These are phyloP conservation scores for Leptinotarsa tumamoca DNA, from an alignment of 2,888 invertebrate genomes.

Conservation along the genomic window DNA sequence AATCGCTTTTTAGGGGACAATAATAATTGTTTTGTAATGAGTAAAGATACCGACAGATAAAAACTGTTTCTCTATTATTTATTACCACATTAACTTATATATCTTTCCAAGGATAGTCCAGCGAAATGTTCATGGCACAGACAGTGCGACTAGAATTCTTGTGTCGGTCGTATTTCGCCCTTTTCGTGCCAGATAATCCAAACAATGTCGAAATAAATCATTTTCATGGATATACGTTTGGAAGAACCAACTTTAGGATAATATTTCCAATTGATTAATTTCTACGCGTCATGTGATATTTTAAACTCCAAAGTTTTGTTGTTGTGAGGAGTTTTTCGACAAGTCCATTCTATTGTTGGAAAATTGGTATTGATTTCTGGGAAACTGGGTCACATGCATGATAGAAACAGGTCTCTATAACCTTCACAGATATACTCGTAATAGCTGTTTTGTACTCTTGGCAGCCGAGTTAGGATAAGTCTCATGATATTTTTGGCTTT, in stretches of 20 bases:
- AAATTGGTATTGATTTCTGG: neutral
- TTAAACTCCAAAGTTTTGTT: neutral
- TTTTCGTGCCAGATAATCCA: neutral
- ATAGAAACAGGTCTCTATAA: neutral
- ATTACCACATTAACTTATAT: neutral
- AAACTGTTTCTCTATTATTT: neutral
- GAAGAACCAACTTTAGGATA: neutral
- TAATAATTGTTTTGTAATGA: no score
- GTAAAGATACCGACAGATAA: neutral
- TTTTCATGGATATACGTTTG: neutral
- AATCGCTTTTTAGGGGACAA: no score
- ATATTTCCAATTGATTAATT: neutral
- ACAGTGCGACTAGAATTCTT: neutral
- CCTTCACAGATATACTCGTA: neutral
- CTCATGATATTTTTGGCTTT: no score
- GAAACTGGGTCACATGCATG: constrained; percentile 5
- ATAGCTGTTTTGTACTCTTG: no score
- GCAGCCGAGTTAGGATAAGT: no score
- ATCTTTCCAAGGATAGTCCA: neutral
- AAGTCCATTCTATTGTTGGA: neutral
- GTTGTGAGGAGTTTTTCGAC: neutral
- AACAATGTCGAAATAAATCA: neutral
- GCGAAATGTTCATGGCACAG: constrained; percentile 1
- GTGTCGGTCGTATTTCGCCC: neutral
- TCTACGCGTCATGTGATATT: neutral